Evolutionary conservation across 2,113 vertebrate species (phyloP).

Genomic region (Cavia aperea): DNA sequence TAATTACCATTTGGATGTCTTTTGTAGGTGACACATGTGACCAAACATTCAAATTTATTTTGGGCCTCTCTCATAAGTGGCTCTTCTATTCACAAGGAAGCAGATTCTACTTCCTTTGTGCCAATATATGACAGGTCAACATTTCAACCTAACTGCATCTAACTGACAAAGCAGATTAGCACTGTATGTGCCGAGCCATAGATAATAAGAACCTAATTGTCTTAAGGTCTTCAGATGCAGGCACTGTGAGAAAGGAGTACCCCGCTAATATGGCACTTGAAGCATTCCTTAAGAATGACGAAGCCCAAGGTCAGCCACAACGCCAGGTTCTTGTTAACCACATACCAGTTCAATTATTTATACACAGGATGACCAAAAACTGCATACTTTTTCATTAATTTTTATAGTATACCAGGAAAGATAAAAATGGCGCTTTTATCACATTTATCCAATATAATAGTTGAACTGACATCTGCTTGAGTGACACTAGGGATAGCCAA

Average conservation of each 20-base stretch:
- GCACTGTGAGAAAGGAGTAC: not conserved
- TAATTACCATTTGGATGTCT: slow-evolving; percentile 55
- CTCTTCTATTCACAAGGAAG: slow-evolving; percentile 62
- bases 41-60: slow-evolving; percentile 48
- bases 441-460: not conserved
- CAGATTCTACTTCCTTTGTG: slow-evolving; percentile 60
- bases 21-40: slow-evolving; percentile 53
- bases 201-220: not conserved
- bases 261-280: slow-evolving; percentile 32
- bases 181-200: not conserved
- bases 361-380: not conserved
- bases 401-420: not conserved
- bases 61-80: slow-evolving; percentile 54
- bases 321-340: not conserved
- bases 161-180: slow-evolving; percentile 28
- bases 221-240: not conserved
- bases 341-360: not conserved
- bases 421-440: not conserved
- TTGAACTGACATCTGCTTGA: not conserved
- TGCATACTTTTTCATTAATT: not conserved
- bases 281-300: slow-evolving; percentile 44
- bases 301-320: not conserved
- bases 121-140: slow-evolving; percentile 26
- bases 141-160: slow-evolving; percentile 50
- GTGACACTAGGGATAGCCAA: not conserved